Percentiles rank a stretch among this genome's conserved stretches.
phyloP scores from a whole-genome alignment of 1,140 invertebrate genomes.

The Leucophenga varia region DNA sequence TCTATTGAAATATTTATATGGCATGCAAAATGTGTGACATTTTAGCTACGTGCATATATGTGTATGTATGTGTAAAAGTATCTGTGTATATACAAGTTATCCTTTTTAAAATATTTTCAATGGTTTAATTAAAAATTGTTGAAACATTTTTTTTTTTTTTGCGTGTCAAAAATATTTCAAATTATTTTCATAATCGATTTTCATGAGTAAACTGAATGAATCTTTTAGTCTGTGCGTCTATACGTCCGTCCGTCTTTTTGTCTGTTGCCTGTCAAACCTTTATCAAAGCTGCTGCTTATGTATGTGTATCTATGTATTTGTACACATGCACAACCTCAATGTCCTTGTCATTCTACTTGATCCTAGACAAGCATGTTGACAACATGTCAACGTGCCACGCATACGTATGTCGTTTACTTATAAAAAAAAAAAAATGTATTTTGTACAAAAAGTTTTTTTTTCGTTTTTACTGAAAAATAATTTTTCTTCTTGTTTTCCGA shows the following conservation, averaged over 20 bases:
- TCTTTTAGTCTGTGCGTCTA: no score
- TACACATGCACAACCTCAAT: not conserved
- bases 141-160: no score
- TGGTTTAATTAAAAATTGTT: no score
- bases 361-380: constrained; percentile 50
- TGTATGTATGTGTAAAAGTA: no score
- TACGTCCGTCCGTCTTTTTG: no score
- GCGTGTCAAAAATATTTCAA: constrained; percentile 45
- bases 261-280: constrained; percentile 51
- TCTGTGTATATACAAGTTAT: no score
- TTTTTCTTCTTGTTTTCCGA: constrained; percentile 27
- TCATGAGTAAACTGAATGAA: no score
- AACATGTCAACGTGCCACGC: constrained; percentile 47
- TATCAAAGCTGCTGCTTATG: no score
- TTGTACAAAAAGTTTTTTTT: not conserved
- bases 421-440: no score
- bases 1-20: constrained; percentile 55
- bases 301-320: no score
- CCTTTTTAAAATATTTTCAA: constrained; percentile 36
- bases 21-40: constrained; percentile 38
- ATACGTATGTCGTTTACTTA: no score
- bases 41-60: constrained; percentile 12
- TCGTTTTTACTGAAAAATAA: constrained; percentile 18
- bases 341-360: not conserved
- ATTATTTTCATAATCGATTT: constrained; percentile 53